Conservation (phyloP, 2,888 invertebrate genomes). For the Sinopyrophorus schimmeli region DNA sequence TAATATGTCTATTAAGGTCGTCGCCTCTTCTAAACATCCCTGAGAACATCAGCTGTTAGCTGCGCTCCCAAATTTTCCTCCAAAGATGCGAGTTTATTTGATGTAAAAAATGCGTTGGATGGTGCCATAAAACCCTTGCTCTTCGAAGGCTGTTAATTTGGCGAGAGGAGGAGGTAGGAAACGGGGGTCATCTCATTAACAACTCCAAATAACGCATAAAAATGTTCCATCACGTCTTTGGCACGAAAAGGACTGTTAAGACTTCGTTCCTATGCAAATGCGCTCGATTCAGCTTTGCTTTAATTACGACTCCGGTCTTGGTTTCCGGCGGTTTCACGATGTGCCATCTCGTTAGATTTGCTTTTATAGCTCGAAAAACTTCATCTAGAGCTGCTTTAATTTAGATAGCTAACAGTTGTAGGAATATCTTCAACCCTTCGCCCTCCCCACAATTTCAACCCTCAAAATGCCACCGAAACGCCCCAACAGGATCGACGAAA, state of each 20-base stretch:
- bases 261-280: constrained; percentile 43
- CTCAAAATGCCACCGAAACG: no score
- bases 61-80: background rate
- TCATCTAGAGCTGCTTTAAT: constrained; percentile 29
- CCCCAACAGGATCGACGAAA: no score
- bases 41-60: constrained; percentile 1
- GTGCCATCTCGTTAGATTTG: constrained; percentile 34
- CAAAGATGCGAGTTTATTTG: background rate
- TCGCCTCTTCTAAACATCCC: constrained; percentile 8
- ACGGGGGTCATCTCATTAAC: constrained; percentile 44
- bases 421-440: constrained; percentile 16
- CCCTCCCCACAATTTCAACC: no score
- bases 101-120: constrained; percentile 14
- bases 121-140: constrained; percentile 27
- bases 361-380: constrained; percentile 31
- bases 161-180: constrained; percentile 11
- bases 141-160: constrained; percentile 26
- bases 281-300: constrained; percentile 39
- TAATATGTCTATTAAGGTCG: constrained; percentile 20
- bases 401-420: constrained; percentile 23
- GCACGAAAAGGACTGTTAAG: constrained; percentile 33
- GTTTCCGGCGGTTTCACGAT: constrained; percentile 37
- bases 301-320: constrained; percentile 37
- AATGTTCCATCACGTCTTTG: constrained; percentile 46
- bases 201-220: constrained; percentile 45